Conservation (phyloP, 2,797 vertebrate genomes). For the Gymnocypris eckloni region DNA sequence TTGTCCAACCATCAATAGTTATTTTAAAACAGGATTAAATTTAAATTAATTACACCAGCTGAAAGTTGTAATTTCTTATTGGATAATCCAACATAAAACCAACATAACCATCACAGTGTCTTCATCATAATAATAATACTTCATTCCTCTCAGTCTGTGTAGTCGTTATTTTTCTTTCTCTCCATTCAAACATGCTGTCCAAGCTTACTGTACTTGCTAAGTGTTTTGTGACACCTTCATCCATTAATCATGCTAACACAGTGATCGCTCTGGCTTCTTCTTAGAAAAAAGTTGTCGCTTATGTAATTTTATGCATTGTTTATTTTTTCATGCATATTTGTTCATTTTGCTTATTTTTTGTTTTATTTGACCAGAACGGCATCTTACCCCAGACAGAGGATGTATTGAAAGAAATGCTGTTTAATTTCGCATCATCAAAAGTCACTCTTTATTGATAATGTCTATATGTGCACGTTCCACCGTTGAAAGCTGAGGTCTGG, state of each 20-base stretch:
- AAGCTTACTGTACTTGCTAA: constrained; percentile 26
- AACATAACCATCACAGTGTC: background rate
- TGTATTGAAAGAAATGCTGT: background rate
- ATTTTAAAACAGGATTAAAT: background rate
- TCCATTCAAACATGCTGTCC: constrained; percentile 1
- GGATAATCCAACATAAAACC: constrained; percentile 5
- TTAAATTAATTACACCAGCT: background rate
- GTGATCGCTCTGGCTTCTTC: constrained; percentile 31
- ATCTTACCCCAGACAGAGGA: constrained; percentile 56
- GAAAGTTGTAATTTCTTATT: background rate
- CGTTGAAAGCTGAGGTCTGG: constrained; percentile 46
- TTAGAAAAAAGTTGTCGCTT: constrained; percentile 4
- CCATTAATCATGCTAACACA: constrained; percentile 37
- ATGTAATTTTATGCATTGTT: constrained; percentile 46
- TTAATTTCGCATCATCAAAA: background rate
- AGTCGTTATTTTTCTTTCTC: background rate
- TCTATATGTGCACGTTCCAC: background rate
- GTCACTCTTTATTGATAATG: background rate
- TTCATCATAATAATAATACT: background rate
- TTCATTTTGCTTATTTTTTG: constrained; percentile 28
- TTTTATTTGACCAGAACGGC: constrained; percentile 37
- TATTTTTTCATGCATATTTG: constrained; percentile 42
- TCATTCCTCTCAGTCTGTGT: background rate
- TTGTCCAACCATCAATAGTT: background rate
- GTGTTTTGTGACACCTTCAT: constrained; percentile 25